Base-by-base conservation (phyloP, 2,888 invertebrate species). In the Athrips mouffetella region DNA sequence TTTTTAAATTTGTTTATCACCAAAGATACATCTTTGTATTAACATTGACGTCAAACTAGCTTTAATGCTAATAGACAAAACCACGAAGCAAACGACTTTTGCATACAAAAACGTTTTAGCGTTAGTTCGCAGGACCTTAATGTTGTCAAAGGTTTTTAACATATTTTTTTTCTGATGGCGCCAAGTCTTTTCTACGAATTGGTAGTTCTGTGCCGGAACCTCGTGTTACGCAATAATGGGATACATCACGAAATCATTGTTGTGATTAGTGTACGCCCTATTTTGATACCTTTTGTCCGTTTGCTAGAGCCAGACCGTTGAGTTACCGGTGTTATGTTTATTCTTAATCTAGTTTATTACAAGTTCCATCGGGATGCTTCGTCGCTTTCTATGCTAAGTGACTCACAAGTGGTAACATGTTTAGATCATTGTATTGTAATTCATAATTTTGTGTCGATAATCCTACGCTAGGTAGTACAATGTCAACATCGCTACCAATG, bases 281-380 rank as follows among this genome's bases (percentile, higher is more conserved):
- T 80, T 76, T 78, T 79, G 70, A 75, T 76, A 77, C 74, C 71
- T 73, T 73, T 76, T 76, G 70, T 73, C 70, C 70, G 73, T 74
- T 73, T 70, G 70, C 68, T 67, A 57, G 62, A 54, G 59, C 68
- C 55, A 58, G 67, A 67, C 56, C 54, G 64, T 63, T 60, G 61
- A 60, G 69, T 73, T 70, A 63, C 68, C 61, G 63, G 65, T 69
- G 63, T 59, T 61, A 59, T 69, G 73, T 77, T 77, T 73, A 70
- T 80, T 74, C 67, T 70, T 64, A 64, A 73, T 74, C 67, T 67
- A 65, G 70, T 75, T 72, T 73, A 68, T 73, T 69, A 70, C 39
- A 21, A 21, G 40, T 40, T 35, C 15, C 65, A 64, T 63, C 64
- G 63, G 58, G 58, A 63, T 66, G 61, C 62, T 55, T 8, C 50